A percentile compares a stretch with the other conserved stretches of the same genome.
These are phyloP conservation scores for Apis mellifera DNA, from an alignment of 1,140 invertebrate genomes.

Conservation along the genomic window Amel_HAv3.1 CM009931.2:20764501-20765000, in stretches of 20 bases:
- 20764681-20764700: not conserved
- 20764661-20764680: not conserved
- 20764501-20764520: constrained; percentile 18
- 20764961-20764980: too few species aligned
- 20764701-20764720: too few species aligned
- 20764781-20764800: not conserved
- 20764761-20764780: too few species aligned
- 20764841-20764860: not conserved
- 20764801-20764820: not conserved
- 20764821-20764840: not conserved
- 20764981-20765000: too few species aligned
- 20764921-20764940: too few species aligned
- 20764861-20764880: too few species aligned
- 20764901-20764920: too few species aligned
- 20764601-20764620: not conserved
- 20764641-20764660: not conserved
- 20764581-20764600: constrained; percentile 21
- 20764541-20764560: not conserved
- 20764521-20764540: constrained; percentile 42
- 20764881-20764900: too few species aligned
- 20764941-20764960: too few species aligned
- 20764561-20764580: constrained; percentile 13
- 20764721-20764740: too few species aligned
- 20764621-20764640: constrained; percentile 9
- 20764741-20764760: not conserved